A percentile compares a stretch with the other conserved stretches of the same genome.
phyloP scores from a whole-genome alignment of 2,888 invertebrate species.

The Dichetophora obliterata region DNA sequence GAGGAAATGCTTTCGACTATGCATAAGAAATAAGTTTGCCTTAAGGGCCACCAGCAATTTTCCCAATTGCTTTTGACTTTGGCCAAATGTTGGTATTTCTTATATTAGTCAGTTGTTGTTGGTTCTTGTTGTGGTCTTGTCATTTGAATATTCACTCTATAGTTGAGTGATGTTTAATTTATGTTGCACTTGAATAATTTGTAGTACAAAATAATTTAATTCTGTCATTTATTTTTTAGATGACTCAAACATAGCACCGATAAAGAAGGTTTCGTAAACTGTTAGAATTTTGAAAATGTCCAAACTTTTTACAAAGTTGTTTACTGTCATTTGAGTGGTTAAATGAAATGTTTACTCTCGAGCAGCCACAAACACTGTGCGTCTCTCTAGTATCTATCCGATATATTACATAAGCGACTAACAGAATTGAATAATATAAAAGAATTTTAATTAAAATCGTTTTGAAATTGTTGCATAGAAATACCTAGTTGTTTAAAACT shows the following conservation, averaged over 20 bases:
- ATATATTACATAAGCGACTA: no score
- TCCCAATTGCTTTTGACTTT: slow-evolving; percentile 35
- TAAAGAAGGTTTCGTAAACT: no score
- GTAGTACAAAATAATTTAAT: slow-evolving; percentile 56
- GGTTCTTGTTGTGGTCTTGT: slow-evolving; percentile 45
- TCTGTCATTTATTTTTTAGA: slow-evolving; percentile 20
- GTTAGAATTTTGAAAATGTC: no score
- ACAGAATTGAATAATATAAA: no score
- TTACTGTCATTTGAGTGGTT: no score
- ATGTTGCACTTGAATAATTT: slow-evolving; percentile 51
- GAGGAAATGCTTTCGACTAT: neutral
- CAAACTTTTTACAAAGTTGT: no score
- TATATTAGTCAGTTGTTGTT: slow-evolving; percentile 25
- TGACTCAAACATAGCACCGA: neutral
- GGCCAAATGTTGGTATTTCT: slow-evolving; percentile 18
- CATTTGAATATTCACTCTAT: slow-evolving; percentile 45
- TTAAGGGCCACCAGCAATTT: slow-evolving; percentile 35
- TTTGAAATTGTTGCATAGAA: no score
- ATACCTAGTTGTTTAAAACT: no score
- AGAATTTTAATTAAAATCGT: no score
- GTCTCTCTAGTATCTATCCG: no score
- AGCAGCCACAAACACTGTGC: no score
- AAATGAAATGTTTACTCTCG: no score
- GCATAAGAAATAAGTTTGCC: slow-evolving; percentile 46
- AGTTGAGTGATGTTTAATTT: slow-evolving; percentile 45